Base-by-base conservation (phyloP, 2,888 invertebrate genomes). In the Calameuta idolon region DNA sequence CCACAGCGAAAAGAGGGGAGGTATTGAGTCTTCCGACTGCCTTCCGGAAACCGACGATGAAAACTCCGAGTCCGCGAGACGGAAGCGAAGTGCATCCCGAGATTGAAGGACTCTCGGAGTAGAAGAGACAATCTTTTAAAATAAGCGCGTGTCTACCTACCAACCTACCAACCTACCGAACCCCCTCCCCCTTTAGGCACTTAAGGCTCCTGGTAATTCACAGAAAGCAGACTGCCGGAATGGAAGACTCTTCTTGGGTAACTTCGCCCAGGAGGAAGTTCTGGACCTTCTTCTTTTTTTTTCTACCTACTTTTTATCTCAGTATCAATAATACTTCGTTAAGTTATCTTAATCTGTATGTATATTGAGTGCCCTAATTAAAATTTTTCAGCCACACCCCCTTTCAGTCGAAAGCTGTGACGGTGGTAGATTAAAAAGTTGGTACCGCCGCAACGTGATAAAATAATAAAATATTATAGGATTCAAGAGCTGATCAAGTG, bases 101-200 rank as follows among this genome's bases (percentile, higher is more conserved):
- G 85, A 87, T 85, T 86, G 84, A 85, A 86, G 85, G 83, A 55
- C 55, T 82, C 83, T 83, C 76, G 69, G 73, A 69, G 80, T 79
- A 81, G 30, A 69, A 71, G 79, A 82, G 85, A 86, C 83, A 86
- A 85, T 86, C 84, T 86, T 86, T 85, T 85, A 85, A 85, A 83
- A 86, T 85, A 86, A 85, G 81, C 79, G 79, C 77, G 84, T 78
- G 34, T 34, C 83, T 77, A 76, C 78, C 55, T 55, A 23, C 55
- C 55, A 55, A 55, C 55, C 55, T 55, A 55, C 55, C 55, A 55
- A 55, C 55, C 55, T 23, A 55, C 5, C 55, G 1, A 4, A 5
- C 23, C 15, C 9, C 1, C 40, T 4, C 23, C 2, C 55, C 55
- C 15, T 55, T 9, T 2, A 23, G 55, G 55, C 15, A 55, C 55